Conservation (phyloP, 1,140 invertebrate genomes). For the Pentalonia nigronervosa region DNA sequence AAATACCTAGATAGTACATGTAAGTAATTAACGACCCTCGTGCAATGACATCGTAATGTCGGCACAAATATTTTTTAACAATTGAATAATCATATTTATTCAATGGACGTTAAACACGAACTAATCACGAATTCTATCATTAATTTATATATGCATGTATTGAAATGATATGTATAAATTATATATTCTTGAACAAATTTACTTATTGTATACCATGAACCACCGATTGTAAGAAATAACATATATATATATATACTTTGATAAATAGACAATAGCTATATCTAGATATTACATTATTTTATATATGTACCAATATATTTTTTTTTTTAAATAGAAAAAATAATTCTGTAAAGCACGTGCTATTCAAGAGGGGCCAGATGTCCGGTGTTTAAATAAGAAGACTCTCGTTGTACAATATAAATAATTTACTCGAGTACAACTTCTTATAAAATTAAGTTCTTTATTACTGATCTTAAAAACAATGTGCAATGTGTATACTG, state of each 20-base stretch:
- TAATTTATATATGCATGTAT: too few species aligned
- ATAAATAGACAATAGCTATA: too few species aligned
- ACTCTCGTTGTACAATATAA: neutral
- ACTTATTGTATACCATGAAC: too few species aligned
- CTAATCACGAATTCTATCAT: neutral
- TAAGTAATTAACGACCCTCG: neutral
- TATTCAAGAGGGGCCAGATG: conserved; percentile 56
- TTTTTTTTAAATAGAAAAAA: neutral
- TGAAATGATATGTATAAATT: too few species aligned
- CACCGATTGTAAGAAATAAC: too few species aligned
- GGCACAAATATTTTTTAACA: neutral
- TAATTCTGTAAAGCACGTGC: neutral
- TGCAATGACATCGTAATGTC: neutral
- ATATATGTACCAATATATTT: neutral
- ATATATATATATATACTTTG: too few species aligned
- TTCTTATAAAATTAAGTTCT: neutral
- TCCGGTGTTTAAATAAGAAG: conserved; percentile 21
- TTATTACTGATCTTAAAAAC: neutral
- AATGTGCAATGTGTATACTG: neutral
- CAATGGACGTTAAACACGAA: neutral
- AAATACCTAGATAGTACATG: too few species aligned
- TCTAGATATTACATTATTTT: too few species aligned
- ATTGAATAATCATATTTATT: conserved; percentile 8
- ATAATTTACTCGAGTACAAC: conserved; percentile 17
- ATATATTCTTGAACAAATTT: neutral